phyloP scores from a whole-genome alignment of 1,140 invertebrate genomes.

The Heterodera carotae region DNA sequence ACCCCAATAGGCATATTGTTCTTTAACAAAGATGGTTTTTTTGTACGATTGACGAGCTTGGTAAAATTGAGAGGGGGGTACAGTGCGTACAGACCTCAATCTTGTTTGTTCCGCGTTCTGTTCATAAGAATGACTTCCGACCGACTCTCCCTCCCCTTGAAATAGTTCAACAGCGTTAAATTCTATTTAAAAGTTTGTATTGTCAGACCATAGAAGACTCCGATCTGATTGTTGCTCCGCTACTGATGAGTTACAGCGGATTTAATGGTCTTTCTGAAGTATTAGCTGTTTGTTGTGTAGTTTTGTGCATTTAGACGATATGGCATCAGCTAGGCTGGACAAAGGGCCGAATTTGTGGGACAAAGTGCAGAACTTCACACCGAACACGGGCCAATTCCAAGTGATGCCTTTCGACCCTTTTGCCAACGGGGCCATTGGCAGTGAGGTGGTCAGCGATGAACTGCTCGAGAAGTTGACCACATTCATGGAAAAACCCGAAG shows the following conservation, averaged over 20 bases:
- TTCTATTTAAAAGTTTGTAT: background rate
- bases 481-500: conserved; percentile 21
- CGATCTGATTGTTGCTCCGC: conserved; percentile 20
- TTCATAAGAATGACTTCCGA: no score
- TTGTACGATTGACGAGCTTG: no score
- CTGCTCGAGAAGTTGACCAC: conserved; percentile 26
- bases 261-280: conserved; percentile 1
- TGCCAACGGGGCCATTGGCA: conserved; percentile 24
- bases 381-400: conserved; percentile 19
- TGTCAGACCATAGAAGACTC: conserved; percentile 26
- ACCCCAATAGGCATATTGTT: no score
- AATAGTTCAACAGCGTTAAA: background rate
- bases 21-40: no score
- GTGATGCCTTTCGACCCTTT: conserved; percentile 28
- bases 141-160: no score
- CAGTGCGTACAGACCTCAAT: no score
- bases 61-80: no score
- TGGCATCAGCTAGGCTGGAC: conserved; percentile 23
- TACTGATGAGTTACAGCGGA: conserved; percentile 27
- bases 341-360: conserved; percentile 13
- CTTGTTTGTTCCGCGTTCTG: no score
- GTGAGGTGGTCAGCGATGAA: conserved; percentile 29
- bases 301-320: conserved; percentile 4
- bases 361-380: conserved; percentile 25
- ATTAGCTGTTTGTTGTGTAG: background rate